Conservation (phyloP, 2,888 invertebrate genomes). For the Iphiclides podalirius region DNA sequence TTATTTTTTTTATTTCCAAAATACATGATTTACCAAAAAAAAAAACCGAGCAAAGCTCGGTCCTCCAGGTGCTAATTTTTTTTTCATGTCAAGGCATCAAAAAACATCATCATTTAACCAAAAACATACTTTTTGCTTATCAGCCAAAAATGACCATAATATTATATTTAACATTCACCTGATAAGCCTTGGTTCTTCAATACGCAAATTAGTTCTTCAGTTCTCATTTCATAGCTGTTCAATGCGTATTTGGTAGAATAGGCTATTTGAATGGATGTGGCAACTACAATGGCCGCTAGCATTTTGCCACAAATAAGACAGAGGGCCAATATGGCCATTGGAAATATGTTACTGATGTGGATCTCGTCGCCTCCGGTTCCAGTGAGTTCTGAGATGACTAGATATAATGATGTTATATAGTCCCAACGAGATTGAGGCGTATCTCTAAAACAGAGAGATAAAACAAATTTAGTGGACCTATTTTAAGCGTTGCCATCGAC, state of each 20-base stretch:
- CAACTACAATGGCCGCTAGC: slow-evolving; percentile 59
- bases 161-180: slow-evolving; percentile 37
- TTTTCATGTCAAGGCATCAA: no score
- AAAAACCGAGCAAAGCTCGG: no score
- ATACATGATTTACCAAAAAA: no score
- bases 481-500: no score
- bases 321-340: slow-evolving; percentile 51
- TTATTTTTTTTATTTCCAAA: no score
- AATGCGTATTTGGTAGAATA: slow-evolving; percentile 61
- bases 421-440: slow-evolving; percentile 56
- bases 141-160: no score
- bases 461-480: no score
- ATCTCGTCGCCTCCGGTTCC: slow-evolving; percentile 65
- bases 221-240: slow-evolving; percentile 55
- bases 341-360: slow-evolving; percentile 40
- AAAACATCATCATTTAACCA: no score
- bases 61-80: no score
- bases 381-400: slow-evolving; percentile 55
- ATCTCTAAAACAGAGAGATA: slow-evolving; percentile 47
- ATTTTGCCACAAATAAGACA: slow-evolving; percentile 63
- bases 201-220: slow-evolving; percentile 57
- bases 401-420: slow-evolving; percentile 61
- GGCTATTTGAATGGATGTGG: slow-evolving; percentile 60
- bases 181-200: slow-evolving; percentile 68
- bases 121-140: no score